Percentiles rank a stretch among this genome's conserved stretches.
phyloP scores from a whole-genome alignment of 1,140 invertebrate genomes.

The Polypedilum vanderplanki region DNA sequence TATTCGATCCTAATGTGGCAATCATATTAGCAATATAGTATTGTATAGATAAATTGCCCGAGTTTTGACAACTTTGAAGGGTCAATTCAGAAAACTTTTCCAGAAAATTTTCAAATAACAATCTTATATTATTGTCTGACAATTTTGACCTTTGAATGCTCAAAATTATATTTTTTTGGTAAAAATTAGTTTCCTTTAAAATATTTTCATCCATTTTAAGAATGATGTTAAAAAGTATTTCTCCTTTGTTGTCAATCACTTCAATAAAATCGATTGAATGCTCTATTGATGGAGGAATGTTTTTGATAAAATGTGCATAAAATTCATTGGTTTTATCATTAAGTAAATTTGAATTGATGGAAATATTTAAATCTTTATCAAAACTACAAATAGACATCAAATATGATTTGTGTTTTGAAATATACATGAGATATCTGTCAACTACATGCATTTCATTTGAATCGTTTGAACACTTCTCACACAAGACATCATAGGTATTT shows the following conservation, averaged over 20 bases:
- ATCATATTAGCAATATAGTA: not conserved
- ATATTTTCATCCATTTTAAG: not conserved
- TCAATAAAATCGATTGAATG: not conserved
- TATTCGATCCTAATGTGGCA: not conserved
- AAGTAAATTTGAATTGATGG: not conserved
- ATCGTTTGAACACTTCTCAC: not conserved
- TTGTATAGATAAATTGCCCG: not conserved
- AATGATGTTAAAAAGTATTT: not conserved
- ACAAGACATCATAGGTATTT: not conserved
- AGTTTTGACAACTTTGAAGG: not conserved
- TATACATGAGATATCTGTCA: too few relatives aligned
- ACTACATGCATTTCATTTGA: not conserved
- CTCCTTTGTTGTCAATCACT: not conserved
- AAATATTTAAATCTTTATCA: not conserved
- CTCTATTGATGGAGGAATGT: not conserved
- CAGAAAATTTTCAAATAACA: not conserved
- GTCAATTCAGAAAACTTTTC: not conserved
- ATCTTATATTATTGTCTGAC: not conserved
- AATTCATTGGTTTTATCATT: not conserved
- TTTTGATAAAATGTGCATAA: not conserved
- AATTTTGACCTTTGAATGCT: not conserved
- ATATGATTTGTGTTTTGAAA: too few relatives aligned
- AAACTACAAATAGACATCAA: too few relatives aligned
- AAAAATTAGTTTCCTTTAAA: not conserved
- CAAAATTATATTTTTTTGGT: not conserved